These are phyloP conservation scores for Oligia strigilis DNA, from an alignment of 2,888 invertebrate species.

Conservation along the genomic window DNA sequence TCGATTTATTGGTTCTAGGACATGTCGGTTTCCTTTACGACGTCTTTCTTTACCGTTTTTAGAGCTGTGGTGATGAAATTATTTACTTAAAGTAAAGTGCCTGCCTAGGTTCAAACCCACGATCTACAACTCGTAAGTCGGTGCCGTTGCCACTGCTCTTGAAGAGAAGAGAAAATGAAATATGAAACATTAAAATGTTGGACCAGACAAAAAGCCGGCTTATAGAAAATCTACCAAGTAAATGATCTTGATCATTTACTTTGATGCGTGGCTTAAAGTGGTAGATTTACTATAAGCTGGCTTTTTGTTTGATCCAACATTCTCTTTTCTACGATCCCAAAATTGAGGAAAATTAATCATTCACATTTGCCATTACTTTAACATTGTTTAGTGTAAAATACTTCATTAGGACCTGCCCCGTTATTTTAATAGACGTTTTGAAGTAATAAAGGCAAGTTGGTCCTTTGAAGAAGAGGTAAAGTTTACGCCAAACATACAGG, in stretches of 20 bases:
- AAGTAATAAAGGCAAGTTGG: slow-evolving; percentile 69
- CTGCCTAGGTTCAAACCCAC: too few species aligned
- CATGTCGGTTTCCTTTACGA: too few species aligned
- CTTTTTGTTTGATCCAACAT: too few species aligned
- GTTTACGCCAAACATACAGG: slow-evolving; percentile 67
- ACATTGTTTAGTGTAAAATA: slow-evolving; percentile 61
- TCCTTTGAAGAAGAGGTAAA: slow-evolving; percentile 63
- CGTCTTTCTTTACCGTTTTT: too few species aligned
- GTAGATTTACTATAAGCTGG: too few species aligned
- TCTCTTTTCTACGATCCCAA: background rate
- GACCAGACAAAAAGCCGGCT: background rate
- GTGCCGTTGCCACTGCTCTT: too few species aligned
- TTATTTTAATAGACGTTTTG: slow-evolving; percentile 66
- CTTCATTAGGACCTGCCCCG: slow-evolving; percentile 60
- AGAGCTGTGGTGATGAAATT: too few species aligned
- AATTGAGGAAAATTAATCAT: slow-evolving; percentile 5
- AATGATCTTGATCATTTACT: too few species aligned
- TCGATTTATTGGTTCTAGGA: too few species aligned
- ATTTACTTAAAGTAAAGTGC: too few species aligned
- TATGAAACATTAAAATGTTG: background rate
- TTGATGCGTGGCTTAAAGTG: too few species aligned
- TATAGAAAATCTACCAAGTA: background rate
- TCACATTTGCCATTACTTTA: slow-evolving; percentile 38
- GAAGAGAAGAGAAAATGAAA: background rate
- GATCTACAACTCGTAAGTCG: too few species aligned